Conservation (phyloP, 1,140 invertebrate species). For the Zaprionus inermis region DNA sequence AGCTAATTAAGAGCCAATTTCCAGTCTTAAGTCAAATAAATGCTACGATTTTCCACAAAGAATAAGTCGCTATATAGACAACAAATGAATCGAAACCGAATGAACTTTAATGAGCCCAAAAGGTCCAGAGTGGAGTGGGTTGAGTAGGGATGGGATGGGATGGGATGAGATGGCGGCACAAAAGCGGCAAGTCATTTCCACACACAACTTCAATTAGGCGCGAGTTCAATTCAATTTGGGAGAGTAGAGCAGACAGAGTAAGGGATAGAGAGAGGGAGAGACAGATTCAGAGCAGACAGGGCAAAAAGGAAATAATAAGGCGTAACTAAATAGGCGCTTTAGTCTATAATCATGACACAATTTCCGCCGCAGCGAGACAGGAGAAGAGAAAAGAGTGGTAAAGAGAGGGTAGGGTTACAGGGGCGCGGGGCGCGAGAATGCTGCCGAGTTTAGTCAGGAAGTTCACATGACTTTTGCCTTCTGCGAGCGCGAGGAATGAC, state of each 20-base stretch:
- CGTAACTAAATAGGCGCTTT: slow-evolving; percentile 82
- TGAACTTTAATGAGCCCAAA: slow-evolving; percentile 46
- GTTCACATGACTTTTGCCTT: slow-evolving; percentile 65
- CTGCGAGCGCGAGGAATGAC: slow-evolving; percentile 54
- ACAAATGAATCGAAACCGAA: slow-evolving; percentile 55
- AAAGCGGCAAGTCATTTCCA: slow-evolving; percentile 75
- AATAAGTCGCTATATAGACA: slow-evolving; percentile 17
- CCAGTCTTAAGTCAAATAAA: slow-evolving; percentile 13
- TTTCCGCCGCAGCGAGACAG: slow-evolving; percentile 58
- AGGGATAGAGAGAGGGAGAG: neutral
- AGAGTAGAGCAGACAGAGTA: neutral
- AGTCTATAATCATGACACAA: slow-evolving; percentile 83
- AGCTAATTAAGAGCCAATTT: slow-evolving; percentile 31
- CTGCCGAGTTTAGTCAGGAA: slow-evolving; percentile 54
- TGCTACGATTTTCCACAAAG: slow-evolving; percentile 18
- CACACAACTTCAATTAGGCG: slow-evolving; percentile 71
- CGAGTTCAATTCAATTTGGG: slow-evolving; percentile 54
- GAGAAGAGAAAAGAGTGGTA: neutral
- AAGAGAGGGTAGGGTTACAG: neutral
- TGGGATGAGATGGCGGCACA: slow-evolving; percentile 3
- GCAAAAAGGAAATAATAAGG: slow-evolving; percentile 76
- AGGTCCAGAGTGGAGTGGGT: slow-evolving; percentile 17
- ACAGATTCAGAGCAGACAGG: slow-evolving; percentile 14
- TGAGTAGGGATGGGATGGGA: neutral
- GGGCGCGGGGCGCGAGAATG: slow-evolving; percentile 24